Base-by-base conservation (phyloP, 2,113 vertebrate species). In the Butorides virescens region DNA sequence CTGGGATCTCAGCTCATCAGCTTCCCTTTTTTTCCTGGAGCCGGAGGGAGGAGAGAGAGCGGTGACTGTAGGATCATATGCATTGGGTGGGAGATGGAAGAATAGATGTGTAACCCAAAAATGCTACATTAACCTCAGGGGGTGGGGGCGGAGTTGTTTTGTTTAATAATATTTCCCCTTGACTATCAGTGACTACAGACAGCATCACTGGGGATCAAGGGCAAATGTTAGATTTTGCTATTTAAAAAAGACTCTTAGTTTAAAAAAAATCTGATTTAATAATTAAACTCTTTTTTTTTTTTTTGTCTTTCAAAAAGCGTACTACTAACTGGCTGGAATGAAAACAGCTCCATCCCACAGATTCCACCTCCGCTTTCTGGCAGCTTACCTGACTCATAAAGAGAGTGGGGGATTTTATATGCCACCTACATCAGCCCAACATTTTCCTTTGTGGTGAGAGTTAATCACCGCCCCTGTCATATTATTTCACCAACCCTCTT, bases 311-410 rank as follows among this genome's bases (percentile, higher is more conserved):
- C 77, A 82, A 79, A 92, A 59, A 53, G 27, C 36, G 55, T 88
- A 72, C 72, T 74, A 79, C 76, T 89, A 55, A 68, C 73, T 92
- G 92, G 39, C 49, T 94, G 88, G 73, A 85, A 87, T 82, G 73
- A 79, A 94, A 96, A 96, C 92, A 86, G 77, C 67, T 97, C 70
- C 80, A 88, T 91, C 91, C 96, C 74, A 95, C 96, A 0, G 75
- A 65, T 85, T 79, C 91, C 95, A 92, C 96, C 97, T 96, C 93
- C 2, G 0, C 86, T 96, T 92, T 94, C 92, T 97, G 90, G 94
- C 86, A 93, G 73, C 73, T 91, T 95, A 96, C 95, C 92, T 97
- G 96, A 97, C 95, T 97, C 97, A 97, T 94, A 94, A 93, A 96
- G 94, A 75, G 85, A 94, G 82, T 34, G 70, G 93, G 81, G 90